Percentiles rank a stretch among this genome's conserved stretches.
Evolutionary conservation across 1,140 invertebrate genomes (phyloP).

Genomic region (Augochlora pura): DNA sequence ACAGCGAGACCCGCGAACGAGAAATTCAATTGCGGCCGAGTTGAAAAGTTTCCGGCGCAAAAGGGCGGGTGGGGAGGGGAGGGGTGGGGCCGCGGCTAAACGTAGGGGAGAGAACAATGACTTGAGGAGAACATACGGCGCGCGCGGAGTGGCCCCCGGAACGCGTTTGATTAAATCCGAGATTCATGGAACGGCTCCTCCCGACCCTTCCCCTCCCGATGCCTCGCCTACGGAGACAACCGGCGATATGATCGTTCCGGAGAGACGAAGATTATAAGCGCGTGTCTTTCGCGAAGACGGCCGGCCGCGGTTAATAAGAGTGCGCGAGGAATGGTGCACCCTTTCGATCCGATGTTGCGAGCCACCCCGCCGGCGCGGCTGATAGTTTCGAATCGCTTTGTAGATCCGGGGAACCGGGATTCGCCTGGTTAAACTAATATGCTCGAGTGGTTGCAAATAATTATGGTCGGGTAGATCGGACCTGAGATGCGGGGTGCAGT

Average conservation of each 20-base stretch:
- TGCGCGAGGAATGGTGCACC: not conserved
- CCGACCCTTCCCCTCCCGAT: not conserved
- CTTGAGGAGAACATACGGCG: not conserved
- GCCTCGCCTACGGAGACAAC: not conserved
- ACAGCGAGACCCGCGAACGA: slow-evolving; percentile 17
- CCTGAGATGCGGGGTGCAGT: too few relatives aligned
- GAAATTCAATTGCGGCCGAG: slow-evolving; percentile 30
- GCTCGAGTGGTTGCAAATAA: too few relatives aligned
- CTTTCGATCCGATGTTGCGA: not conserved
- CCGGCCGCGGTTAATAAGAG: not conserved
- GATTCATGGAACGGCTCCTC: slow-evolving; percentile 15
- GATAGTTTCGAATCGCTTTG: too few relatives aligned
- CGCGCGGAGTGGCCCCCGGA: not conserved
- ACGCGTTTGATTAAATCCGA: slow-evolving; percentile 22
- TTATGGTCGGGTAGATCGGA: too few relatives aligned
- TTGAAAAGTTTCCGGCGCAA: not conserved
- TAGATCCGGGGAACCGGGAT: too few relatives aligned
- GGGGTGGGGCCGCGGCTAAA: not conserved
- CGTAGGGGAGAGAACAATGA: slow-evolving; percentile 18
- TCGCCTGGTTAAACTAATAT: too few relatives aligned
- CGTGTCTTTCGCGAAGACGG: not conserved
- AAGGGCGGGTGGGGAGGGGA: too few relatives aligned
- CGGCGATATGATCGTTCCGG: slow-evolving; percentile 10
- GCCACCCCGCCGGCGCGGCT: not conserved
- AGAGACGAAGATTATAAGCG: not conserved